Conservation (phyloP, 35 echinoderm and acorn worm species). For the Eucidaris tribuloides region DNA sequence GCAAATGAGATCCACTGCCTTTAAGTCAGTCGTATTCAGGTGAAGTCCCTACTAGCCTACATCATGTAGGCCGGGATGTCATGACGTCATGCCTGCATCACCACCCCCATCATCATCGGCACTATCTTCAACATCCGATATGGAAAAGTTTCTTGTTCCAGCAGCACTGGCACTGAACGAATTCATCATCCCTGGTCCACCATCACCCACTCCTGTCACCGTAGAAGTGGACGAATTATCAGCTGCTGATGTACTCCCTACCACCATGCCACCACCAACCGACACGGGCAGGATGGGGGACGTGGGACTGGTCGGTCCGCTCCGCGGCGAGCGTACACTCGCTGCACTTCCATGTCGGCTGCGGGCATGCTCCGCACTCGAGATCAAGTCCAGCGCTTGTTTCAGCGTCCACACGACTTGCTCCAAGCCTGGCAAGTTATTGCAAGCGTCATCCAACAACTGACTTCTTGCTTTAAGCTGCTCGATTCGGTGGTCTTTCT, state of each 20-base stretch:
- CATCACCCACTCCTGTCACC: not conserved
- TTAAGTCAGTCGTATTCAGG: no score
- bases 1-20: no score
- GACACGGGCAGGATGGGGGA: not conserved
- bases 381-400: not conserved
- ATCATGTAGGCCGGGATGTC: slow-evolving; percentile 15
- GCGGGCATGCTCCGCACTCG: not conserved
- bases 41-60: no score
- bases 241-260: not conserved
- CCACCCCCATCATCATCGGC: not conserved
- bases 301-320: not conserved
- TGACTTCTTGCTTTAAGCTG: slow-evolving; percentile 14
- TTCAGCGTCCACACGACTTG: slow-evolving; percentile 13
- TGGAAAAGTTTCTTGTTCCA: slow-evolving; percentile 38
- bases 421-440: slow-evolving; percentile 34
- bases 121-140: slow-evolving; percentile 49
- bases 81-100: no score
- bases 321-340: not conserved
- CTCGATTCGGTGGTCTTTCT: slow-evolving; percentile 42
- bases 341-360: not conserved
- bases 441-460: slow-evolving; percentile 37
- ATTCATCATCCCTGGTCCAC: slow-evolving; percentile 5
- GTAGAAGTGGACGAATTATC: not conserved
- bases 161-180: slow-evolving; percentile 6
- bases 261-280: not conserved